Conservation (phyloP, 2,888 invertebrate genomes). For the Ypsolopha sequella region DNA sequence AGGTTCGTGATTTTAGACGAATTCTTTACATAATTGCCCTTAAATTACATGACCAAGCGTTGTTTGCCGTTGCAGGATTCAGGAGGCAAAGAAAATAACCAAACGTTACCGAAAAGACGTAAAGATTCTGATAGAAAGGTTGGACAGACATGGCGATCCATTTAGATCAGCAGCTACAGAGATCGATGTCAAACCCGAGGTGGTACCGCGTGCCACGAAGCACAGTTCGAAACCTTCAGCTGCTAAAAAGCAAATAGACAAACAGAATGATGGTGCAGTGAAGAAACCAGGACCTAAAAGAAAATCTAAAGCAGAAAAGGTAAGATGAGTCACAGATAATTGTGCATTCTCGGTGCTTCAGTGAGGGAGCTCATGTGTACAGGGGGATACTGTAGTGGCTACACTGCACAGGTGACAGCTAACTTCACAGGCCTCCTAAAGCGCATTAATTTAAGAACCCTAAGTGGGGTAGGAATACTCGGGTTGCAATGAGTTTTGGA, state of each 20-base stretch:
- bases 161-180: slow-evolving; percentile 75
- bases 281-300: slow-evolving; percentile 63
- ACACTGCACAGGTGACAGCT: too few species aligned
- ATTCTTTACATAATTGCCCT: slow-evolving; percentile 14
- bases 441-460: too few species aligned
- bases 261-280: slow-evolving; percentile 32
- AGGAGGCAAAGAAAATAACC: slow-evolving; percentile 77
- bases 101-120: slow-evolving; percentile 77
- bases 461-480: too few species aligned
- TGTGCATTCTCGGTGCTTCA: not conserved
- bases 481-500: too few species aligned
- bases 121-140: slow-evolving; percentile 74
- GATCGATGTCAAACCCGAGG: slow-evolving; percentile 54
- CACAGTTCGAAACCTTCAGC: slow-evolving; percentile 29
- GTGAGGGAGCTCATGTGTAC: too few species aligned
- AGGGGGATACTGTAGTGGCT: too few species aligned
- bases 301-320: slow-evolving; percentile 74
- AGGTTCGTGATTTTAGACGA: slow-evolving; percentile 49
- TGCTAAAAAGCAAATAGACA: slow-evolving; percentile 36
- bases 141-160: slow-evolving; percentile 78
- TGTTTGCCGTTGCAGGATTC: slow-evolving; percentile 65
- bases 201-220: slow-evolving; percentile 28
- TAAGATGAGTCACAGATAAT: slow-evolving; percentile 13
- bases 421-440: too few species aligned
- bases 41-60: slow-evolving; percentile 12